A percentile compares a stretch with the other conserved stretches of the same genome.
These are phyloP conservation scores for Philantomba maxwellii DNA, from an alignment of 2,113 vertebrate species.

Conservation along the genomic window DNA sequence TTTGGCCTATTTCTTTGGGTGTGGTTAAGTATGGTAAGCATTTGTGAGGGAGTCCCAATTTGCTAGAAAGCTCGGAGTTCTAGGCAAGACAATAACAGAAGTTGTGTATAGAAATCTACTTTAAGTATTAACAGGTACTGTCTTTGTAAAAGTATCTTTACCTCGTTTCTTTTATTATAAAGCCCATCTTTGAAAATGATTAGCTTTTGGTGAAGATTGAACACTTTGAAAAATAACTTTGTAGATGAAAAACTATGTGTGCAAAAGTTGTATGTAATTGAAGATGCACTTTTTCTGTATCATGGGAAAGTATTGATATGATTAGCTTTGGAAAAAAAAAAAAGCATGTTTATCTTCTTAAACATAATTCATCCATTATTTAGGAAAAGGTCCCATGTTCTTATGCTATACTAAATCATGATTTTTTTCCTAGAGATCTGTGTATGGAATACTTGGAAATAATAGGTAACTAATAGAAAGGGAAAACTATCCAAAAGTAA, in stretches of 20 bases:
- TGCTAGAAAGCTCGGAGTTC: constrained; percentile 21
- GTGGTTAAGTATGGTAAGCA: background rate
- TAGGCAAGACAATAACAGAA: background rate
- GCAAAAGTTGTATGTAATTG: background rate
- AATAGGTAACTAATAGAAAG: background rate
- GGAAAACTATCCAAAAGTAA: background rate
- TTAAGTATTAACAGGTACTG: background rate
- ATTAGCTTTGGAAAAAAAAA: background rate
- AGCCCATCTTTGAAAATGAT: background rate
- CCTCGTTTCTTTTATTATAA: background rate
- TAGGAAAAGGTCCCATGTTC: background rate
- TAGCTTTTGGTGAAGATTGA: constrained; percentile 14
- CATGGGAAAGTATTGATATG: background rate
- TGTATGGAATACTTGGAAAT: background rate
- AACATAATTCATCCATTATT: background rate
- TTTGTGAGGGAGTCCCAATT: background rate
- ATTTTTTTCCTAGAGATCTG: background rate
- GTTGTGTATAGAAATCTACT: background rate
- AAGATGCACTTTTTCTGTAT: background rate
- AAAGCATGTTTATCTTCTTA: background rate
- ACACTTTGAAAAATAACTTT: background rate
- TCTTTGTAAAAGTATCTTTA: background rate
- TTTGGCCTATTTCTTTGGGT: constrained; percentile 18
- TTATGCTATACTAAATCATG: background rate
- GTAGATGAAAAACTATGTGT: background rate